Base-by-base conservation (phyloP, 2,113 vertebrate genomes). In the Stigmatopora argus region DNA sequence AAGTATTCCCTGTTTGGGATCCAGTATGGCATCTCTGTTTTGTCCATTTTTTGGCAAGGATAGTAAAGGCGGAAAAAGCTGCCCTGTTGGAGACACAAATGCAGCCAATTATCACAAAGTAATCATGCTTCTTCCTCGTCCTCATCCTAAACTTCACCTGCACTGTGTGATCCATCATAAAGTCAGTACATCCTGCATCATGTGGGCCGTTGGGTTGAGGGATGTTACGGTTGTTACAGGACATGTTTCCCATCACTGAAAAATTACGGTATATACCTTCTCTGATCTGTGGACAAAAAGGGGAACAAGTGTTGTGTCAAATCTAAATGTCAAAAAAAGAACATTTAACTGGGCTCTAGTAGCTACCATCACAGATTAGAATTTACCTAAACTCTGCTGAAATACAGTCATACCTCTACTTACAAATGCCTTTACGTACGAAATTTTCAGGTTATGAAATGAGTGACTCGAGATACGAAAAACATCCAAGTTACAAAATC, bases 61-160 rank as follows among this genome's bases (percentile, higher is more conserved):
- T 98, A 99, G 86, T 93, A 99, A 1, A 99, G 85, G 18, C 95
- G 92, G 70, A 99, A 82, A 74, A 99, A 96, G 58, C 79, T 92
- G 52, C 96, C 93, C 97, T 98, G 70, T 51, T 15, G 26, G n/a
- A 0, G 14, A 64, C 9, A 64, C 41, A 52, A 1, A 69, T 7
- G 19, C 1, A 5, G 0, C 5, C 4, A 19, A 41, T 19, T 41
- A 19, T 60, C 34, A 5, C 1, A 19, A 60, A 41, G 13, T n/a
- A 21, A 44, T 60, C 38, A 61, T 11, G 45, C 38, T 45, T n/a
- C 6, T 19, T 15, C 18, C 44, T 14, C 5, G 14, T 61, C 11
- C 5, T 44, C 58, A 61, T 45, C 11, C 9, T 61, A 10, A 6
- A 7, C 5, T 31, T 34, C 87, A 96, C 95, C 93, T 94, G 78